A percentile compares a stretch with the other conserved stretches of the same genome.
Evolutionary conservation across 1,140 invertebrate species (phyloP).

Genomic region (Melipona quadrifasciata): DNA sequence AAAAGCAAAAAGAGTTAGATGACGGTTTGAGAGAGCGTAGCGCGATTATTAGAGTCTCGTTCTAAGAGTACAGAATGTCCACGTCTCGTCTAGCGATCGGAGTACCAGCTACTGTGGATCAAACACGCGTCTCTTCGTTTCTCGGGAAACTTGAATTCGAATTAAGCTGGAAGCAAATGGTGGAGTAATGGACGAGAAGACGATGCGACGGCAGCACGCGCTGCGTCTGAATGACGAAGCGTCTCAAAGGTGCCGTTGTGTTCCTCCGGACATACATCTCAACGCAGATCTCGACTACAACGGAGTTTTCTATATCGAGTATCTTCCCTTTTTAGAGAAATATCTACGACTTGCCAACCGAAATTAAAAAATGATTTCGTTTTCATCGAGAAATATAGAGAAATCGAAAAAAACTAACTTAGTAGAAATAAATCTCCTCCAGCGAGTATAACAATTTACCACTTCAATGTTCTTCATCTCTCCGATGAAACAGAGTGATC

Average conservation of each 20-base stretch:
- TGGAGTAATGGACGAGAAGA: slow-evolving; percentile 32
- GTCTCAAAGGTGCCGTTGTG: slow-evolving; percentile 39
- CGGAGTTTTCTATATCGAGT: slow-evolving; percentile 19
- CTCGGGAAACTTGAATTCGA: not conserved
- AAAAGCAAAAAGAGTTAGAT: too few relatives aligned
- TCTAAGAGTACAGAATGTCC: too few relatives aligned
- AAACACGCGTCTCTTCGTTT: not conserved
- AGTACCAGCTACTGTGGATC: not conserved
- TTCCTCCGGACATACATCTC: slow-evolving; percentile 16
- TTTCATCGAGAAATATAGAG: not conserved
- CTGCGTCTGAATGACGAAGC: slow-evolving; percentile 44
- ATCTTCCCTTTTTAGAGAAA: slow-evolving; percentile 31
- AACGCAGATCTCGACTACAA: slow-evolving; percentile 15
- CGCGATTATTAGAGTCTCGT: too few relatives aligned
- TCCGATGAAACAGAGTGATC: not conserved
- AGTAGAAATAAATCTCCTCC: too few relatives aligned
- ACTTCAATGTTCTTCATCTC: too few relatives aligned
- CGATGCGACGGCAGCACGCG: slow-evolving; percentile 29
- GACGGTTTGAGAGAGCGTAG: too few relatives aligned
- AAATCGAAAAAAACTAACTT: too few relatives aligned
- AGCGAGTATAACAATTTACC: too few relatives aligned
- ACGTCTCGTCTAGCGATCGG: not conserved
- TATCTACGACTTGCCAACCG: too few relatives aligned
- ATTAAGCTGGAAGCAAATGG: not conserved
- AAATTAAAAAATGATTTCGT: not conserved